phyloP scores from a whole-genome alignment of 1,140 invertebrate species.

The Rhyacophila brunnea region DNA sequence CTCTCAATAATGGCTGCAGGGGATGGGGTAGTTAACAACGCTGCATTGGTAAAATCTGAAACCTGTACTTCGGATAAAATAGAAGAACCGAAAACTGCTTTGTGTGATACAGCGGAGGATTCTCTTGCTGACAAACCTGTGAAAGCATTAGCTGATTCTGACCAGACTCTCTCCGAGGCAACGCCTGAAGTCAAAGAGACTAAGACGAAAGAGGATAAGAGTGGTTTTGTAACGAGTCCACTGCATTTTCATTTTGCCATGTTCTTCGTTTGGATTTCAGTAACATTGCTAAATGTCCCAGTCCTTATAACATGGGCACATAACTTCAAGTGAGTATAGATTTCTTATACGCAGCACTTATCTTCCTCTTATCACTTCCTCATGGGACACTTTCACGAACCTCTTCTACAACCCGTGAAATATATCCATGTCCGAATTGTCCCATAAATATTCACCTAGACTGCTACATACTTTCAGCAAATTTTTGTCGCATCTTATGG shows the following conservation, averaged over 20 bases:
- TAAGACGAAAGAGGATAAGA: conserved; percentile 1
- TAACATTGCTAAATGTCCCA: conserved; percentile 56
- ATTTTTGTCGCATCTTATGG: no score
- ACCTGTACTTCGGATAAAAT: neutral
- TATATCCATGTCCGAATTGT: no score
- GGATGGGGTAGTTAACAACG: neutral
- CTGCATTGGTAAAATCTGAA: neutral
- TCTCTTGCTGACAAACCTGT: neutral
- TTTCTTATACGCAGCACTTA: neutral
- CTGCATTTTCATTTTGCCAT: conserved; percentile 62
- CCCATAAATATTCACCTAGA: no score
- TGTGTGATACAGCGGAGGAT: neutral
- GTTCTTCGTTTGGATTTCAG: conserved; percentile 57
- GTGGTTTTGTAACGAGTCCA: conserved; percentile 43
- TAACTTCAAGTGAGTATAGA: conserved; percentile 58
- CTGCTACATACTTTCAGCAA: no score
- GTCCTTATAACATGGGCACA: conserved; percentile 61
- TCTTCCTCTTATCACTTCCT: no score
- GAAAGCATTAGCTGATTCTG: neutral
- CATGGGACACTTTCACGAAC: no score
- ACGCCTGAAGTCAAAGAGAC: conserved; percentile 21
- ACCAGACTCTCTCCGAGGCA: neutral
- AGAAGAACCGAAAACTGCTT: neutral
- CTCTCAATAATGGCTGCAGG: neutral
- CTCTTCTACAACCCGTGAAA: no score